These are phyloP conservation scores for Enteromius radiatus DNA, from an alignment of 2,797 vertebrate species.

Conservation along the genomic window DNA sequence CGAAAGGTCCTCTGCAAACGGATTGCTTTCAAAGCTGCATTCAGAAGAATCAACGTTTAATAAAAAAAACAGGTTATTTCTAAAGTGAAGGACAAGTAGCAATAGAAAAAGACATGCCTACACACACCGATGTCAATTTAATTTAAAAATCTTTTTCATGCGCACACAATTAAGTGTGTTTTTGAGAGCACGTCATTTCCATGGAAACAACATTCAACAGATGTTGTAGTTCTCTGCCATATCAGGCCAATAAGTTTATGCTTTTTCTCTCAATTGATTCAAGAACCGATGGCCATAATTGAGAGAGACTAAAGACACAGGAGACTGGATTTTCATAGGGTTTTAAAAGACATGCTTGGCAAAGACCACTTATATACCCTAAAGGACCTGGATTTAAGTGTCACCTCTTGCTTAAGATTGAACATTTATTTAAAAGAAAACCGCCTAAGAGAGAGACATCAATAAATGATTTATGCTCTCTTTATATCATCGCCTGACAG, in stretches of 20 bases:
- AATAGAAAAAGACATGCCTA: conserved; percentile 49
- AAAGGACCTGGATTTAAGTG: conserved; percentile 43
- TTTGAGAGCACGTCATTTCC: conserved; percentile 65
- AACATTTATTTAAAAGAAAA: conserved; percentile 53
- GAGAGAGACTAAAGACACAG: conserved; percentile 42
- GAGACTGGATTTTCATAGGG: conserved; percentile 41
- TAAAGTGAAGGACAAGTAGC: conserved; percentile 65
- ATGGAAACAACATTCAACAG: conserved; percentile 75
- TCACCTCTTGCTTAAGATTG: conserved; percentile 36
- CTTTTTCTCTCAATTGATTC: conserved; percentile 62
- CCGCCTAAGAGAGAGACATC: conserved; percentile 52
- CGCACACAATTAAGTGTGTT: conserved; percentile 40
- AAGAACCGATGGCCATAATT: conserved; percentile 68
- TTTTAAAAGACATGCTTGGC: conserved; percentile 34
- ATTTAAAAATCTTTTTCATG: conserved; percentile 31
- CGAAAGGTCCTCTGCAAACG: conserved; percentile 13
- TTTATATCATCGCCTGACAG: conserved; percentile 57
- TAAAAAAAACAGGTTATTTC: conserved; percentile 62
- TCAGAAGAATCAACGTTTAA: conserved; percentile 59
- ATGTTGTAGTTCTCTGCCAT: conserved; percentile 64
- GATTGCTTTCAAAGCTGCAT: conserved; percentile 63
- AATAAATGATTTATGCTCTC: conserved; percentile 66
- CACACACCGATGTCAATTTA: conserved; percentile 33
- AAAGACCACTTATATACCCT: conserved; percentile 36
- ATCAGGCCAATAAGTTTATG: conserved; percentile 70